Evolutionary conservation across 2,113 vertebrate genomes (phyloP).

Genomic region (Apodemus sylvaticus): DNA sequence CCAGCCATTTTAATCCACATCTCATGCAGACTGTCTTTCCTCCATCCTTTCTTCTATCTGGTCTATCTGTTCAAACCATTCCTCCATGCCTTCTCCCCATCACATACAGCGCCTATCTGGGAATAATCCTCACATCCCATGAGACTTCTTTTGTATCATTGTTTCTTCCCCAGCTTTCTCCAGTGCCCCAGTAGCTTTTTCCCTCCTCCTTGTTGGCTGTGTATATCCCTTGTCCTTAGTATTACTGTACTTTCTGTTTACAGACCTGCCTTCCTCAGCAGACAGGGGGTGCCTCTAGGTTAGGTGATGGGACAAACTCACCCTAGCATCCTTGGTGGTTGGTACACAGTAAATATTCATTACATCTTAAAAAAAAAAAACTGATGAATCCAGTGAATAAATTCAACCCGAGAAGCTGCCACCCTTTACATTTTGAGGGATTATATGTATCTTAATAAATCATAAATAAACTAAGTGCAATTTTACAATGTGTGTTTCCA

Average conservation of each 20-base stretch:
- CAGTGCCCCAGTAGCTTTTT: not conserved
- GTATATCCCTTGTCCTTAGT: no score
- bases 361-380: not conserved
- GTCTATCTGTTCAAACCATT: not conserved
- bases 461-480: not conserved
- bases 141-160: not conserved
- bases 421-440: not conserved
- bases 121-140: not conserved
- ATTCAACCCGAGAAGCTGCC: not conserved
- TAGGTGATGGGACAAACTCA: not conserved
- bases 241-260: not conserved
- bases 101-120: not conserved
- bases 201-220: not conserved
- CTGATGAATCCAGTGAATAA: not conserved
- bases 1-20: not conserved
- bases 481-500: conserved; percentile 23
- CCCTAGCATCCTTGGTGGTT: not conserved
- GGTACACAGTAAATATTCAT: not conserved
- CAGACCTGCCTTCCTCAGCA: not conserved
- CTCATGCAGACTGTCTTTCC: not conserved
- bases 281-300: not conserved
- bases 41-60: not conserved
- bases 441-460: conserved; percentile 38
- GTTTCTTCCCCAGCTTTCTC: not conserved
- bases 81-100: not conserved